Base-by-base conservation (phyloP, 2,113 vertebrate genomes). In the Onychostoma macrolepis region DNA sequence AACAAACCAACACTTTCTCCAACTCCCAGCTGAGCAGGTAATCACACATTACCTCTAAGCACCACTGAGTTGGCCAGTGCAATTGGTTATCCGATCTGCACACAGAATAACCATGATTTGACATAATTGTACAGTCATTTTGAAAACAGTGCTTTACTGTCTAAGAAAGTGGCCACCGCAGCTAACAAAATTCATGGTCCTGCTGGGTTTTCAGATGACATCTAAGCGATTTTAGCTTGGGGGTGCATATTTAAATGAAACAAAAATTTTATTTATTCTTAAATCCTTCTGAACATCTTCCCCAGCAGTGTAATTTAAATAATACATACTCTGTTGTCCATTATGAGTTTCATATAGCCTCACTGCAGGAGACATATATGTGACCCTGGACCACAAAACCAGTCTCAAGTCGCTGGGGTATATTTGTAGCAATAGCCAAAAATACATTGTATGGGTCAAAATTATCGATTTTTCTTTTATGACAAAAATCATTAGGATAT, bases 101-200 rank as follows among this genome's bases (percentile, higher is more conserved):
- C 90, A 89, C 84, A 92, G 90, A 85, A 87, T 90, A 91, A 89
- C 90, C 91, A 92, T 84, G 50, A 86, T 88, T 90, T 90, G 90
- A 89, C 87, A 89, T 95, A 95, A 95, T 95, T 94, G 93, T 92
- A 92, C 90, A 91, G 92, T 93, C 82, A 90, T 92, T 94, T 93
- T 86, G 89, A 85, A 92, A 92, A 92, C 85, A 89, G 83, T 85
- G 91, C 86, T 91, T 91, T 90, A 91, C 92, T 91, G 93, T 91
- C 92, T 91, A 91, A 91, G 91, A 92, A 93, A 91, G 90, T 79
- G 58, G 21, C 77, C 41, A 85, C 89, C 86, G 74, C 45, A 88
- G 91, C 83, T 50, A 56, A 77, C 43, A n/a, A 38, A 58, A 38
- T 36, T 26, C 41, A 38, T 75, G 43, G 26, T 77, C 17, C 53